Base-by-base conservation (phyloP, 1,140 invertebrate species). In the Nasonia vitripennis region DNA sequence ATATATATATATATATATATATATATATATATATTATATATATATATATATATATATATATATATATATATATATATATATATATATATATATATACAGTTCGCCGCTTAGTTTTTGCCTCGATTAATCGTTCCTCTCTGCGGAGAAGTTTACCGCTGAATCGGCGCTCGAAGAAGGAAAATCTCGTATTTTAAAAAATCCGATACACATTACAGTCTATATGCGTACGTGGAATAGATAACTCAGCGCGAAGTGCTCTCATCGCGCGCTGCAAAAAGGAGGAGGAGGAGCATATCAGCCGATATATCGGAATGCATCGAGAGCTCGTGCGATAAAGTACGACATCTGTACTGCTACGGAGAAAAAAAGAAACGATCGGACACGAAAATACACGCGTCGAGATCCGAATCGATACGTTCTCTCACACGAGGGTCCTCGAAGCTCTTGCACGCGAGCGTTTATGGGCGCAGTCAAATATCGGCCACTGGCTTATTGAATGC, bases 401-500 rank as follows among this genome's bases (percentile, higher is more conserved):
- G 27, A 71, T 74, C 34, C 10, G 17, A 74, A 74, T 74, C 71
- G 71, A 74, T 70, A 31, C 11, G 27, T n/a, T 71, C 31, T 71
- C 70, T 71, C 70, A 11, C 17, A 27, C 2, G 4, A 27, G 68
- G 68, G 11, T 71, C 68, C 68, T 71, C 68, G 68, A 71, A 31
- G 9, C 68, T 37, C 34, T 37, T 37, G 5, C 5, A 11, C 23
- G 68, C 68, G 68, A 5, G 68, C n/a, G n/a, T 70, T 34, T 41
- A 34, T 75, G 6, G 6, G 73, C 31, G 37, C 73, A 20, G 77
- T 84, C 74, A 87, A 86, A 86, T 78, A 86, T 78, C 83, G 87
- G 75, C 74, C 27, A 27, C 1, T 84, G 86, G 88, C 90, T 92
- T 92, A 92, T 92, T 91, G 91, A 92, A 92, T 91, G 87, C 89